Percentiles rank a stretch among this genome's conserved stretches.
Evolutionary conservation across 2,888 invertebrate genomes (phyloP).

Genomic region (Achlya flavicornis): DNA sequence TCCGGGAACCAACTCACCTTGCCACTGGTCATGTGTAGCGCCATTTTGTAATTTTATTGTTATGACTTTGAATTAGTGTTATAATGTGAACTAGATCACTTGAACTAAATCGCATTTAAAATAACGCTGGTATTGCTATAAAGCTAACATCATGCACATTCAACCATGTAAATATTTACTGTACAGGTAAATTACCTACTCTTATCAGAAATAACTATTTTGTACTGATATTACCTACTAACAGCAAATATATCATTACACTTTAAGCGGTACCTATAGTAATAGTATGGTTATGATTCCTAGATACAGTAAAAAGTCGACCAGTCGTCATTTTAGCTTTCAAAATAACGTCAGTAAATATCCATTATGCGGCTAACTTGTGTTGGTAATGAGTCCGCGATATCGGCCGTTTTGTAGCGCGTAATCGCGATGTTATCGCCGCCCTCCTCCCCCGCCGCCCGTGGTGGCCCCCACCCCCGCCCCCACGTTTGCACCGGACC

Average conservation of each 20-base stretch:
- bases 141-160: neutral
- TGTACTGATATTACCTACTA: neutral
- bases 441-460: constrained; percentile 33
- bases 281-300: neutral
- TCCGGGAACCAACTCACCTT: constrained; percentile 44
- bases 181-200: neutral
- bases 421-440: constrained; percentile 77
- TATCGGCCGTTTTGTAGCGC: constrained; percentile 78
- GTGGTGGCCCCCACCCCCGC: constrained; percentile 25
- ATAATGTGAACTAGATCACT: constrained; percentile 31
- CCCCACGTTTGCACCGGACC: constrained; percentile 49
- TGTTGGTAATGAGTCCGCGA: constrained; percentile 67
- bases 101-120: neutral
- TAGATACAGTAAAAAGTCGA: neutral
- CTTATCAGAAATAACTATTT: too few relatives aligned
- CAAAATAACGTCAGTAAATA: constrained; percentile 47
- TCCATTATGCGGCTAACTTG: constrained; percentile 64
- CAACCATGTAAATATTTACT: neutral
- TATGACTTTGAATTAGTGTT: constrained; percentile 59
- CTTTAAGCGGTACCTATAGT: neutral
- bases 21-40: constrained; percentile 40
- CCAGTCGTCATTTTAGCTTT: neutral
- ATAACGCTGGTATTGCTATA: neutral
- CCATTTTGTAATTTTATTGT: constrained; percentile 67
- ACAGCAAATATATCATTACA: neutral